Evolutionary conservation across 1,140 invertebrate genomes (phyloP), one percentile per base, ranked within the genome.

Genomic region (Drosophila persimilis): DNA sequence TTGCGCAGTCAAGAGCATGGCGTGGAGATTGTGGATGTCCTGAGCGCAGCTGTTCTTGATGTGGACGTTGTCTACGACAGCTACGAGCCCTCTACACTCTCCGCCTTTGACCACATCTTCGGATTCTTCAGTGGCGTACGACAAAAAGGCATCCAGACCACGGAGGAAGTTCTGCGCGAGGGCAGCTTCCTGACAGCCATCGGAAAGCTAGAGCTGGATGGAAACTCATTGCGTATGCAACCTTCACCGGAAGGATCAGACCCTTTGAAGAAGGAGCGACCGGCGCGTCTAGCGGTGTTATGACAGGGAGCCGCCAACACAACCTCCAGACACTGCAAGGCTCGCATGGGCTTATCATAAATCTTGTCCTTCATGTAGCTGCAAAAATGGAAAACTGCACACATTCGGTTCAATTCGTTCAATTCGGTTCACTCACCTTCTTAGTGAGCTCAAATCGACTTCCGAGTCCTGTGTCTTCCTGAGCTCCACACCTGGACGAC

Each of bases 91-190:
- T 94, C 94, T 78, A 93, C 93, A 2, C 93, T 95, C 11, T 94
- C 94, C 31, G 92, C 96, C 31, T 93, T 95, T 56, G 95, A 96
- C 91, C 95, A 96, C 90, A 91, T 97, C n/a, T 96, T 95, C 93
- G 95, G 95, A 9, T 96, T 96, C 91, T 95, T 96, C 80, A 94
- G 94, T 54, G 95, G 95, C 80, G 92, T 96, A 7, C 92, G 95
- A 5, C 95, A 96, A 89, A 92, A 94, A 72, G 96, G 96, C 0
- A 90, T 96, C 17, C 95, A 96, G 90, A 95, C 94, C 0, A 96
- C 95, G 15, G 96, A 97, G 91, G 94, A 96, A 92, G 95, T 97
- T 93, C 91, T 97, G 2, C 92, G 95, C 6, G 95, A 95, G 88
- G 95, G 95, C 41, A 94, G 95, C 45, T 93, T 95, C 53, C 93